Conservation (phyloP, 2,797 vertebrate genomes). For the Euthynnus affinis region DNA sequence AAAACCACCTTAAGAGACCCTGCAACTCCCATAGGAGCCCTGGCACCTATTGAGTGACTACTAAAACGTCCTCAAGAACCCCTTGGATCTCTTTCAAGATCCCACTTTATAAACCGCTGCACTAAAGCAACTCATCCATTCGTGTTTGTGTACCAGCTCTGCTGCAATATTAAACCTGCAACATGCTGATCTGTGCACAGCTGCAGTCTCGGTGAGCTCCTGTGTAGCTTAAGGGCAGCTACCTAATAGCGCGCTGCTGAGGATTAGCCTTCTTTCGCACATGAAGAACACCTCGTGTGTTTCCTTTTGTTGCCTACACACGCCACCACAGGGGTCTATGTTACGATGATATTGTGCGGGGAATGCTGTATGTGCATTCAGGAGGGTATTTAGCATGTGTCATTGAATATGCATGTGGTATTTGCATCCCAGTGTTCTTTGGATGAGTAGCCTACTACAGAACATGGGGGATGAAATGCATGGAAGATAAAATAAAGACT, state of each 20-base stretch:
- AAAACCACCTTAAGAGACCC: neutral
- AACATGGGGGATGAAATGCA: neutral
- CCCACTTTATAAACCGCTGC: neutral
- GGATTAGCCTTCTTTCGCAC: conserved; percentile 17
- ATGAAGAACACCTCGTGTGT: conserved; percentile 7
- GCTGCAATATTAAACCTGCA: conserved; percentile 14
- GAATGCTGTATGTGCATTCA: conserved; percentile 30
- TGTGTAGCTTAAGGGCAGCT: conserved; percentile 32
- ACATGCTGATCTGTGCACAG: conserved; percentile 45
- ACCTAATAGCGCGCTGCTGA: neutral
- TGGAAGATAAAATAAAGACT: neutral
- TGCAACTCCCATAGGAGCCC: neutral
- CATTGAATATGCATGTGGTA: conserved; percentile 46
- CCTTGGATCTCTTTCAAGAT: conserved; percentile 4
- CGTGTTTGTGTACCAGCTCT: neutral
- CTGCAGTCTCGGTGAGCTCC: conserved; percentile 22
- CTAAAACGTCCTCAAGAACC: neutral
- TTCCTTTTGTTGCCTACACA: conserved; percentile 4
- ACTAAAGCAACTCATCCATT: neutral
- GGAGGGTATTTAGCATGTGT: neutral
- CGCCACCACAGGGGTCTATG: neutral
- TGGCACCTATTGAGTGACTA: neutral
- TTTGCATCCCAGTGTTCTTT: conserved; percentile 23
- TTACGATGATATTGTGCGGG: neutral
- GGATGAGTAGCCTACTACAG: neutral